Evolutionary conservation across 2,113 vertebrate species (phyloP).

Genomic region (Hippolais icterina): DNA sequence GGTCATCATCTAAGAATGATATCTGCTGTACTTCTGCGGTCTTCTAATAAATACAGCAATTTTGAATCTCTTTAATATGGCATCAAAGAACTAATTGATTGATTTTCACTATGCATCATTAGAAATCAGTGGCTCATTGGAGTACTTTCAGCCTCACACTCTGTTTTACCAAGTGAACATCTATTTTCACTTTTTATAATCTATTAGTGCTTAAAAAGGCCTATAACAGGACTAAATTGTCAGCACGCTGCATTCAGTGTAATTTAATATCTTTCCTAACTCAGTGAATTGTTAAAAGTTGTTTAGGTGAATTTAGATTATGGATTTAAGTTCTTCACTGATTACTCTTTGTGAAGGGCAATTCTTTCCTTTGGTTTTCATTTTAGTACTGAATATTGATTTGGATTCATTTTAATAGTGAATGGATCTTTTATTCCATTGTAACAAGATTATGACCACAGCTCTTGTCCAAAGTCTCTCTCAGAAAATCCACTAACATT

Average conservation of each 20-base stretch:
- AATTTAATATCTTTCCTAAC: background rate
- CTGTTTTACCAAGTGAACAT: background rate
- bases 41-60: background rate
- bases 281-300: background rate
- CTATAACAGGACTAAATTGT: background rate
- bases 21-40: background rate
- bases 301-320: background rate
- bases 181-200: background rate
- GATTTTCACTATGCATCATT: background rate
- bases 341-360: background rate
- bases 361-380: conserved; percentile 16
- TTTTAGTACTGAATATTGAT: conserved; percentile 10
- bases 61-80: background rate
- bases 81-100: background rate
- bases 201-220: background rate
- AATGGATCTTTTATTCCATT: conserved; percentile 34
- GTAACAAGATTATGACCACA: background rate
- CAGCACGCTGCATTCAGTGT: background rate
- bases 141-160: background rate
- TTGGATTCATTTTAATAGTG: conserved; percentile 17
- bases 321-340: background rate
- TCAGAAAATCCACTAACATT: background rate
- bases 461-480: background rate
- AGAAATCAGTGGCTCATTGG: background rate
- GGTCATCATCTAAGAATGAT: background rate